phyloP scores from a whole-genome alignment of 2,797 vertebrate species.

The Acanthopagrus latus region DNA sequence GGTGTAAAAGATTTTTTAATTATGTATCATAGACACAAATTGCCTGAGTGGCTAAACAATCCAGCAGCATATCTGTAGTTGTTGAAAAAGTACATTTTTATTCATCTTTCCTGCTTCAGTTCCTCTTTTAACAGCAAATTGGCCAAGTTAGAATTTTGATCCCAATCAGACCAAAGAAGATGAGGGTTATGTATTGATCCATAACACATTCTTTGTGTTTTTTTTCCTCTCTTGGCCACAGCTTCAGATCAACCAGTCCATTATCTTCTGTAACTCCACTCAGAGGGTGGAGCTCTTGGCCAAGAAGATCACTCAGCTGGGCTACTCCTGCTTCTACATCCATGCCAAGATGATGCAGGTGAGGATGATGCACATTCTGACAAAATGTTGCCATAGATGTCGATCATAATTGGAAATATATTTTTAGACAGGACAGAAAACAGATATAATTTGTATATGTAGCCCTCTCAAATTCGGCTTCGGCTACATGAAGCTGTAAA shows the following conservation, averaged over 20 bases:
- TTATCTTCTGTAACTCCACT: slow-evolving; percentile 88
- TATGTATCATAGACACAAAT: background rate
- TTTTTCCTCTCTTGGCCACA: slow-evolving; percentile 30
- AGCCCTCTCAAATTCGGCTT: background rate
- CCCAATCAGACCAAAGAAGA: background rate
- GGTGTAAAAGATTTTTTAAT: background rate
- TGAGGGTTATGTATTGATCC: background rate
- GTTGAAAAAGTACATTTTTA: background rate
- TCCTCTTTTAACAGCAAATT: background rate
- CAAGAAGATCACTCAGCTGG: slow-evolving; percentile 88
- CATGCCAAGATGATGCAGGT: slow-evolving; percentile 92
- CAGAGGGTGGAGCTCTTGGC: slow-evolving; percentile 87
- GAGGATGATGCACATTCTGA: background rate
- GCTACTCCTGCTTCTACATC: slow-evolving; percentile 90
- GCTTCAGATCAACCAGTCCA: slow-evolving; percentile 89
- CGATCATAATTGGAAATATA: no score
- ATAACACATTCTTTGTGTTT: background rate
- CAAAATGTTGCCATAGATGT: background rate
- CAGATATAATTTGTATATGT: no score
- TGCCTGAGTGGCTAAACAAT: background rate
- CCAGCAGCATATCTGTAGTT: background rate
- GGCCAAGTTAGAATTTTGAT: background rate
- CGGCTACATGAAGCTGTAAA: no score
- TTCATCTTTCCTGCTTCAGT: background rate
- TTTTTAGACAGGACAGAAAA: no score